Evolutionary conservation across 2,797 vertebrate species (phyloP).

Genomic region (Astyanax mexicanus): DNA sequence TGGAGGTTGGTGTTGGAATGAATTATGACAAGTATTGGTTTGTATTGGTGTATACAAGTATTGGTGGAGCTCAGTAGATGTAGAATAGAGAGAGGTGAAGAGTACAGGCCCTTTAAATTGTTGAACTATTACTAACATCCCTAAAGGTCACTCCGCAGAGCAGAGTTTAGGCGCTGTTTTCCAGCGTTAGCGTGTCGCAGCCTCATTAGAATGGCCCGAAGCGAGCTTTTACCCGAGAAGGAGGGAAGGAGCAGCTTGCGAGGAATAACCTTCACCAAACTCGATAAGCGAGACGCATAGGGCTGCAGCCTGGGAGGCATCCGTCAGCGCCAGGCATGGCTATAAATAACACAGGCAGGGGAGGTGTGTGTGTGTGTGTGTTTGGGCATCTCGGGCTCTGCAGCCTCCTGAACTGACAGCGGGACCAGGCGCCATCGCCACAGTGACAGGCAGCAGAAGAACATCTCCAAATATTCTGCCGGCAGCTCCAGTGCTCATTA

Average conservation of each 20-base stretch:
- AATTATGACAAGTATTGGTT: too few species aligned
- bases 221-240: not conserved
- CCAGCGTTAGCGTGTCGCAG: not conserved
- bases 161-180: not conserved
- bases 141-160: not conserved
- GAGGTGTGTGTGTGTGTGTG: slow-evolving; percentile 6
- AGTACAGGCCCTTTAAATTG: too few species aligned
- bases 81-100: too few species aligned
- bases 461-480: slow-evolving; percentile 10
- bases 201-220: not conserved
- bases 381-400: not conserved
- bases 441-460: slow-evolving; percentile 42
- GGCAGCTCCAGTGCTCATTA: not conserved
- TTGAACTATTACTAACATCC: too few species aligned
- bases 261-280: slow-evolving; percentile 56
- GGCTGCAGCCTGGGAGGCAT: slow-evolving; percentile 45
- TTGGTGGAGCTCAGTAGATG: too few species aligned
- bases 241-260: not conserved
- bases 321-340: slow-evolving; percentile 51
- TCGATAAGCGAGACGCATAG: slow-evolving; percentile 30
- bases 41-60: too few species aligned
- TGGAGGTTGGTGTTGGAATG: too few species aligned
- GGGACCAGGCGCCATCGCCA: slow-evolving; percentile 29
- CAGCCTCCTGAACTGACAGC: slow-evolving; percentile 44
- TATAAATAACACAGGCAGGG: slow-evolving; percentile 55